Percentiles rank a stretch among this genome's conserved stretches.
Evolutionary conservation across 2,113 vertebrate genomes (phyloP).

Genomic region (Nibea coibor): DNA sequence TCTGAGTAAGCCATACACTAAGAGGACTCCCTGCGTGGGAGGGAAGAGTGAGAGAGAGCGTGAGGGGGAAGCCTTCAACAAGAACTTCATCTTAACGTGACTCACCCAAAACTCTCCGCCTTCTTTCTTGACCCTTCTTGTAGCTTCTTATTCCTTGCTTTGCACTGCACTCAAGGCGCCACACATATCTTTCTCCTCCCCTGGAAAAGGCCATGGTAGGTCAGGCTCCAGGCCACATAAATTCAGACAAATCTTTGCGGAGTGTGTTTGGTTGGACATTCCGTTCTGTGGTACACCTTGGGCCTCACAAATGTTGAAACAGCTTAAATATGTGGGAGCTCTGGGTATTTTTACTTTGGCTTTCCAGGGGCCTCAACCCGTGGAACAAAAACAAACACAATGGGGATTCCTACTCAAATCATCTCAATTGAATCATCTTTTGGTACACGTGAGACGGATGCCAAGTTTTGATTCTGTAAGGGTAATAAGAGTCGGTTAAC

Average conservation of each 20-base stretch:
- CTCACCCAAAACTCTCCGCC: conserved; percentile 39
- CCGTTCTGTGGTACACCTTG: conserved; percentile 59
- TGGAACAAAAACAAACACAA: conserved; percentile 72
- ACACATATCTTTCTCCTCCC: conserved; percentile 24
- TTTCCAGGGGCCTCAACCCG: conserved; percentile 57
- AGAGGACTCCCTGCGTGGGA: conserved; percentile 67
- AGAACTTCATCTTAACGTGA: conserved; percentile 48
- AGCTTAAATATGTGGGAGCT: conserved; percentile 59
- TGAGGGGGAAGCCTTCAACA: conserved; percentile 62
- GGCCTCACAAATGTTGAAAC: conserved; percentile 67
- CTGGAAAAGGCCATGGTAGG: conserved; percentile 45
- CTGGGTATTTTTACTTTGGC: conserved; percentile 66
- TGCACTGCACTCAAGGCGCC: conserved; percentile 3
- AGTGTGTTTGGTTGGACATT: conserved; percentile 64
- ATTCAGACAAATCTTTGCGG: conserved; percentile 38
- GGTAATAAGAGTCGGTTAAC: conserved; percentile 54
- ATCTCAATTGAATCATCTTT: conserved; percentile 64
- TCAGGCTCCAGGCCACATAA: conserved; percentile 44
- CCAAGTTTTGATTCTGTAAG: conserved; percentile 62
- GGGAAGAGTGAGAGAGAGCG: conserved; percentile 11
- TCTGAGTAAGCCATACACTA: conserved; percentile 43
- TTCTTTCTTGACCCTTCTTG: conserved; percentile 17
- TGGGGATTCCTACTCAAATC: conserved; percentile 60
- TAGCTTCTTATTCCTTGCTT: conserved; percentile 6
- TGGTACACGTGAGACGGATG: conserved; percentile 37